Conservation (phyloP, 2,797 vertebrate species). For the Enteromius argenteus region DNA sequence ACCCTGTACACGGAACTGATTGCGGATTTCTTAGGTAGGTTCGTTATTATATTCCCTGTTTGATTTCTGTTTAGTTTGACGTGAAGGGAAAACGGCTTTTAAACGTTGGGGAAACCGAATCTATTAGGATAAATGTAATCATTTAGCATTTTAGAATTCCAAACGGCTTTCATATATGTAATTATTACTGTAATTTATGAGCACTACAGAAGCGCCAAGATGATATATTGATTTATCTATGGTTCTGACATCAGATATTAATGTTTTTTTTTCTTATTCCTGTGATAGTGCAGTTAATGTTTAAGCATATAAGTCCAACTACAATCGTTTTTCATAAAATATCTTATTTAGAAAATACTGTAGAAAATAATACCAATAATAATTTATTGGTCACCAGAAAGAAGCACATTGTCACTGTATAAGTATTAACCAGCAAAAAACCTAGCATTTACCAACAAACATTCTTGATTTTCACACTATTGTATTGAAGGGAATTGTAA, state of each 20-base stretch:
- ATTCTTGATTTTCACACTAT: background rate
- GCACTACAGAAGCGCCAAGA: background rate
- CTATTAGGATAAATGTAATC: background rate
- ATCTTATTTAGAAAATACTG: background rate
- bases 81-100: background rate
- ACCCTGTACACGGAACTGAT: constrained; percentile 71
- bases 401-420: background rate
- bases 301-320: background rate
- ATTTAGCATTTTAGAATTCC: background rate
- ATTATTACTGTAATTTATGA: background rate
- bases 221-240: background rate
- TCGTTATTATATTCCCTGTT: constrained; percentile 40
- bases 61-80: constrained; percentile 9
- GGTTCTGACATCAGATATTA: background rate
- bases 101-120: background rate
- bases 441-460: background rate
- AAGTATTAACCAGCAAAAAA: background rate
- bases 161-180: background rate
- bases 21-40: constrained; percentile 63
- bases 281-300: background rate
- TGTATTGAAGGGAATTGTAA: background rate
- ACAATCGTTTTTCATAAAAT: background rate
- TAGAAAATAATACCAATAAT: background rate
- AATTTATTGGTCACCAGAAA: background rate
- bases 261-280: background rate